phyloP scores from a whole-genome alignment of 2,888 invertebrate species.

The Chloromyia formosa region DNA sequence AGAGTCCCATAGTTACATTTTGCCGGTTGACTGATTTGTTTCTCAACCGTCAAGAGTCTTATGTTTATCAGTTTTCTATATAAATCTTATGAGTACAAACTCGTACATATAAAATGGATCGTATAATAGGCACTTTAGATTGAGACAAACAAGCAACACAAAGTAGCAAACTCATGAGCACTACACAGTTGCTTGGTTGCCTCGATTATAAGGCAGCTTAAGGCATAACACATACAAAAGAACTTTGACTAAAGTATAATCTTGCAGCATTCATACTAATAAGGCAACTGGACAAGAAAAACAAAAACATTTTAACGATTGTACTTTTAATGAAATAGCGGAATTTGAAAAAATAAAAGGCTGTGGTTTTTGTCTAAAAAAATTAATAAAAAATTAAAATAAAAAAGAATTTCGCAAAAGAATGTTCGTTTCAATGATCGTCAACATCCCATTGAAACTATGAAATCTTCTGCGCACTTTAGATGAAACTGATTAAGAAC shows the following conservation, averaged over 20 bases:
- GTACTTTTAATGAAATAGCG: slow-evolving; percentile 32
- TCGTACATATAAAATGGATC: no score
- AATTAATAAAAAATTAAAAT: slow-evolving; percentile 9
- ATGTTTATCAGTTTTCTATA: no score
- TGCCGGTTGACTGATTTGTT: no score
- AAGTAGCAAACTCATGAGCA: no score
- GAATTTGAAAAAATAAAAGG: slow-evolving; percentile 35
- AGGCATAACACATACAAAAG: background rate
- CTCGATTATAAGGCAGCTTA: no score
- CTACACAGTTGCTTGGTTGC: no score
- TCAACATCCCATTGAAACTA: slow-evolving; percentile 19
- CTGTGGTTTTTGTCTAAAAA: slow-evolving; percentile 42
- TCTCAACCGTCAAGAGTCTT: no score
- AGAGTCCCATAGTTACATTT: no score
- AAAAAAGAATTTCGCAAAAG: slow-evolving; percentile 32
- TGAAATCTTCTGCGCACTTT: slow-evolving; percentile 24
- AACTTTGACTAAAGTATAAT: slow-evolving; percentile 13
- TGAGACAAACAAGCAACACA: no score
- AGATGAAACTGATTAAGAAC: background rate
- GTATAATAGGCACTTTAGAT: no score
- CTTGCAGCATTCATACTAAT: slow-evolving; percentile 21
- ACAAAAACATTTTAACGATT: slow-evolving; percentile 4
- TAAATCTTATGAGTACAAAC: no score
- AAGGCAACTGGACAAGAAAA: slow-evolving; percentile 15
- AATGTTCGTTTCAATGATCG: slow-evolving; percentile 11